Percentiles rank a stretch among this genome's conserved stretches.
These are phyloP conservation scores for Galeruca laticollis DNA, from an alignment of 2,888 invertebrate genomes.

Conservation along the genomic window DNA sequence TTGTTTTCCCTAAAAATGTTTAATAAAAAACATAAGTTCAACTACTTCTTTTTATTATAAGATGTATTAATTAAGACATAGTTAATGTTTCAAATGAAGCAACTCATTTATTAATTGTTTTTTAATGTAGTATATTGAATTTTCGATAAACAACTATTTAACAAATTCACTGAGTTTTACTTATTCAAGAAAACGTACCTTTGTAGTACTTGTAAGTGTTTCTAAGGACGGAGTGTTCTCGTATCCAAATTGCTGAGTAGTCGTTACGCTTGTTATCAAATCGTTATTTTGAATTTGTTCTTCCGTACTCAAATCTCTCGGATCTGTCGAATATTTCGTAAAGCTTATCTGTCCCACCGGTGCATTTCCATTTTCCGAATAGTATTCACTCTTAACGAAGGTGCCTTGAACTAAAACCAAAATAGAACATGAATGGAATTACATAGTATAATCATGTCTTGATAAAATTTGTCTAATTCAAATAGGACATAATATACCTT, in stretches of 20 bases:
- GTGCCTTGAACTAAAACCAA: slow-evolving; percentile 76
- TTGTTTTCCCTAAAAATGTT: slow-evolving; percentile 19
- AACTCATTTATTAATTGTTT: too few species aligned
- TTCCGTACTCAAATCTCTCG: slow-evolving; percentile 67
- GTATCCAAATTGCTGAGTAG: slow-evolving; percentile 65
- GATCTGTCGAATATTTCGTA: slow-evolving; percentile 78
- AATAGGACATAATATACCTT: too few species aligned
- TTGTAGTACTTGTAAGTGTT: slow-evolving; percentile 55
- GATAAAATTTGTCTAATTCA: too few species aligned
- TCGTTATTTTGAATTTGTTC: slow-evolving; percentile 50
- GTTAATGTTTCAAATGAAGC: too few species aligned
- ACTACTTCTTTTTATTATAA: too few species aligned
- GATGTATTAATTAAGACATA: too few species aligned
- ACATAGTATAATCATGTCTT: not conserved
- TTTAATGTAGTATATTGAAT: too few species aligned
- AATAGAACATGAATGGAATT: not conserved
- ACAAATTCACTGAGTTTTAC: too few species aligned
- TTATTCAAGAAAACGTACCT: slow-evolving; percentile 34
- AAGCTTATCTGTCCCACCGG: slow-evolving; percentile 78
- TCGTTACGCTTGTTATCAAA: slow-evolving; percentile 63
- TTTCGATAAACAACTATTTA: too few species aligned
- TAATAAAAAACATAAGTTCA: not conserved
- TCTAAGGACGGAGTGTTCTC: slow-evolving; percentile 61
- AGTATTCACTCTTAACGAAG: slow-evolving; percentile 76
- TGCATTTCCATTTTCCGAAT: slow-evolving; percentile 77